Conservation (phyloP, 2,888 invertebrate genomes). For the Imbricaverruca yamaguchii region DNA sequence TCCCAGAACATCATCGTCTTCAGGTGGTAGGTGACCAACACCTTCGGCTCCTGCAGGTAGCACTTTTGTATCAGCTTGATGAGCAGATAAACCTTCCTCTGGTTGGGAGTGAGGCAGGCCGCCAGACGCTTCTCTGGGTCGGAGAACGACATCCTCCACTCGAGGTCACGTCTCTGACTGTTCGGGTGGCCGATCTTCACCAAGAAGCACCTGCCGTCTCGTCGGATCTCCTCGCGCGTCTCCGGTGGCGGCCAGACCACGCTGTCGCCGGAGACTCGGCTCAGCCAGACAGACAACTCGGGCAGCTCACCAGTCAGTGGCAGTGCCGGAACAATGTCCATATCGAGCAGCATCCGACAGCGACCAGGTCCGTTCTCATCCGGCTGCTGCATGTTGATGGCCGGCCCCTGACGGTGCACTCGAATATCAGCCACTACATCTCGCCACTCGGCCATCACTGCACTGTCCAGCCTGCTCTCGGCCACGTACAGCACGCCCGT, state of each 20-base stretch:
- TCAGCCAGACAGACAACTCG: neutral
- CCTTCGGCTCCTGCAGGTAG: slow-evolving; percentile 1
- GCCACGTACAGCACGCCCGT: neutral
- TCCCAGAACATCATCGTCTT: slow-evolving; percentile 16
- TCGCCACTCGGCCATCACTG: neutral
- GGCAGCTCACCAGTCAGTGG: neutral
- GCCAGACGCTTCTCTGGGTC: neutral
- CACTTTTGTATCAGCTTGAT: slow-evolving; percentile 2
- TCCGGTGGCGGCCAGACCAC: neutral
- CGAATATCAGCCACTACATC: too few species aligned
- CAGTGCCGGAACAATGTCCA: neutral
- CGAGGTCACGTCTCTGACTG: too few species aligned
- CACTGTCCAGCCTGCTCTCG: neutral
- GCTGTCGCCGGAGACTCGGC: neutral
- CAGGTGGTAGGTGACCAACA: neutral
- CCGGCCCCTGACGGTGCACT: neutral
- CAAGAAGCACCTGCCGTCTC: too few species aligned
- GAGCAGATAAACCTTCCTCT: neutral
- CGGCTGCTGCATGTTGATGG: neutral
- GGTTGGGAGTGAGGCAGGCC: neutral
- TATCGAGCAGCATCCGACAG: neutral
- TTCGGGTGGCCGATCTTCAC: too few species aligned
- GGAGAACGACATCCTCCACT: too few species aligned
- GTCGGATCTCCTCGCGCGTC: neutral
- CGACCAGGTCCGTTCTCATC: neutral